A percentile compares a stretch with the other conserved stretches of the same genome.
Evolutionary conservation across 2,888 invertebrate species (phyloP).

Genomic region (Gari tellinella): DNA sequence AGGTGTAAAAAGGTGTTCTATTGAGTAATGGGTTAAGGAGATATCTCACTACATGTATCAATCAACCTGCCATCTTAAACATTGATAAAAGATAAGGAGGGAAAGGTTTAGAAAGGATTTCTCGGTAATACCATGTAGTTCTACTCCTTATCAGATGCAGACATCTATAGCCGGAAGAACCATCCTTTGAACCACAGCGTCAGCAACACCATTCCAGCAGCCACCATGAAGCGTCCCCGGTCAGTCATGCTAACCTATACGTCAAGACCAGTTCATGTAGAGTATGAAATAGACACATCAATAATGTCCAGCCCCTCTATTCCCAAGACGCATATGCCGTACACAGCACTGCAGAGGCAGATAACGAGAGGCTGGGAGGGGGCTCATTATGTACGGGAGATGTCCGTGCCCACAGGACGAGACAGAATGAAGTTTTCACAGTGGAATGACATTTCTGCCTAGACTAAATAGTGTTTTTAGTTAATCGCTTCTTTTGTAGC

Average conservation of each 20-base stretch:
- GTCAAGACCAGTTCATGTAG: constrained; percentile 69
- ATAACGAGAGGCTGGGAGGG: constrained; percentile 78
- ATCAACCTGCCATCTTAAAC: too few relatives aligned
- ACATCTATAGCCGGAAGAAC: constrained; percentile 31
- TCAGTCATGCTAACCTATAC: constrained; percentile 65
- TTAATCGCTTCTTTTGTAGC: too few relatives aligned
- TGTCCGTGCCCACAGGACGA: constrained; percentile 78
- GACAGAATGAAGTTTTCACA: constrained; percentile 77
- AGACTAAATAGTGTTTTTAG: constrained; percentile 4
- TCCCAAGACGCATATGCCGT: constrained; percentile 83
- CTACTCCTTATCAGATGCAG: constrained; percentile 30
- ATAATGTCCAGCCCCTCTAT: constrained; percentile 79
- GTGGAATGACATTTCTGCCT: constrained; percentile 81
- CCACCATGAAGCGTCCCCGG: constrained; percentile 75
- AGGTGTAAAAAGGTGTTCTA: too few relatives aligned
- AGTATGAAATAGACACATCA: constrained; percentile 72
- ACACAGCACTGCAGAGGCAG: constrained; percentile 74
- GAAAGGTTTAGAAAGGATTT: too few relatives aligned
- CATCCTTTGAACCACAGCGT: constrained; percentile 73
- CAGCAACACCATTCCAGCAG: constrained; percentile 77
- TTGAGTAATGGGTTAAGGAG: too few relatives aligned
- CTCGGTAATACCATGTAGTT: too few relatives aligned
- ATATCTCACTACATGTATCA: too few relatives aligned
- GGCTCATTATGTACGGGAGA: constrained; percentile 78
- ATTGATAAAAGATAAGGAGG: too few relatives aligned